Conservation (phyloP, 2,797 vertebrate genomes). For the Tachyglossus aculeatus region DNA sequence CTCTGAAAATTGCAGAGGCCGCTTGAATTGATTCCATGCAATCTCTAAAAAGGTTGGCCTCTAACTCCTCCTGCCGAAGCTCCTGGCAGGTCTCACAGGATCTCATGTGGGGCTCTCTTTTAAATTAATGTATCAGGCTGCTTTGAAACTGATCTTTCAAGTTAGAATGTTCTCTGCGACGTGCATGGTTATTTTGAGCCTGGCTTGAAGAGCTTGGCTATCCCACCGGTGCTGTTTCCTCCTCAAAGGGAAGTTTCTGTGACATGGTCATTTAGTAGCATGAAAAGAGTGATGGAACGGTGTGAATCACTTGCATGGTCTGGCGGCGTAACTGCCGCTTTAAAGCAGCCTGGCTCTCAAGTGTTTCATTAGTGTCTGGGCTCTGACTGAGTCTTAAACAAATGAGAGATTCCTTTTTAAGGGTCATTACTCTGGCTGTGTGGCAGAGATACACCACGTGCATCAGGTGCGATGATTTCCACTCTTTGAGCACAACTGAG, state of each 20-base stretch:
- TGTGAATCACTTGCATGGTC: background rate
- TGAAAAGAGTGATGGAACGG: background rate
- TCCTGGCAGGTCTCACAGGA: background rate
- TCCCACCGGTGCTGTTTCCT: conserved; percentile 12
- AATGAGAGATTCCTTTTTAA: background rate
- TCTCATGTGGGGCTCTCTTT: background rate
- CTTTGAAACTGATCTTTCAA: conserved; percentile 5
- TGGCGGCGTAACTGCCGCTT: background rate
- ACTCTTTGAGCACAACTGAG: background rate
- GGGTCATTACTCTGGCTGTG: background rate
- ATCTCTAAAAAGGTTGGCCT: background rate
- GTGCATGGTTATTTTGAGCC: background rate
- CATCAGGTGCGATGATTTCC: background rate
- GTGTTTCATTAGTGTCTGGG: background rate
- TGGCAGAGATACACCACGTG: background rate
- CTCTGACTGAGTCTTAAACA: background rate
- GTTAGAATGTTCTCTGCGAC: background rate
- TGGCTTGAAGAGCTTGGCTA: background rate
- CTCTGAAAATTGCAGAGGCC: background rate
- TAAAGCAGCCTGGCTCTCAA: background rate
- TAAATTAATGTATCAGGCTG: background rate
- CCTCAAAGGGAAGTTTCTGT: conserved; percentile 33
- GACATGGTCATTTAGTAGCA: background rate
- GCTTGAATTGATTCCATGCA: background rate
- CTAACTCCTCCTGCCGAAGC: background rate